Evolutionary conservation across 2,797 vertebrate species (phyloP), one percentile per base, ranked within the genome.

Genomic region (Parotocinclus haroldoi): DNA sequence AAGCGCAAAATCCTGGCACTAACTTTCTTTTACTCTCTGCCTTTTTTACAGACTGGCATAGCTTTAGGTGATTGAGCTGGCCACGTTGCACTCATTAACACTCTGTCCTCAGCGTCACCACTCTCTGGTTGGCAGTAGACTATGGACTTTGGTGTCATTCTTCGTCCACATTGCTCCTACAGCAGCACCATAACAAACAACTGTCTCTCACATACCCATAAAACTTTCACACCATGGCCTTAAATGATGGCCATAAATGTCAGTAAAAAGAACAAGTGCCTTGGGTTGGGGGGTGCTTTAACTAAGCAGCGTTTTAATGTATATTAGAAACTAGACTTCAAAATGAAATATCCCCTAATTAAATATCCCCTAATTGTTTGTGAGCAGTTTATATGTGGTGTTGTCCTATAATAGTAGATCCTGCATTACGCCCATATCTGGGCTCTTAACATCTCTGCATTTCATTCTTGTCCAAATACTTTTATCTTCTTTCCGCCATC

Each of bases 111-210:
- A 0, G 39, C 73, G 76, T 88, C 85, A 85, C 73, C 71, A 45
- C 67, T 71, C 50, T 78, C 77, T 80, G 61, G 86, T 86, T 86
- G 87, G 88, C 82, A 84, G 80, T 78, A 82, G 85, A 88, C 86
- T 89, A 81, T 87, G 85, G 86, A 89, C 89, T 90, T 87, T 87
- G 86, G 79, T 79, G 84, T 73, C 79, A 50, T 57, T 38, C 53
- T 50, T 37, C 12, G n/a, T 40, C 57, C 58, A 68, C 11, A 60
- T 68, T 1, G 18, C 13, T 19, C 38, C 40, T 44, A 58, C 39
- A 59, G 57, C n/a, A 46, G 27, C 14, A 45, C 14, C 14, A 12
- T 19, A 19, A 18, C 57, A 18, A 37, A 52, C 49, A 46, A 40
- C 49, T 53, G 48, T n/a, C 27, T 12, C 11, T 27, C n/a, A 11